phyloP scores from a whole-genome alignment of 2,113 vertebrate genomes.

The Lophius piscatorius region DNA sequence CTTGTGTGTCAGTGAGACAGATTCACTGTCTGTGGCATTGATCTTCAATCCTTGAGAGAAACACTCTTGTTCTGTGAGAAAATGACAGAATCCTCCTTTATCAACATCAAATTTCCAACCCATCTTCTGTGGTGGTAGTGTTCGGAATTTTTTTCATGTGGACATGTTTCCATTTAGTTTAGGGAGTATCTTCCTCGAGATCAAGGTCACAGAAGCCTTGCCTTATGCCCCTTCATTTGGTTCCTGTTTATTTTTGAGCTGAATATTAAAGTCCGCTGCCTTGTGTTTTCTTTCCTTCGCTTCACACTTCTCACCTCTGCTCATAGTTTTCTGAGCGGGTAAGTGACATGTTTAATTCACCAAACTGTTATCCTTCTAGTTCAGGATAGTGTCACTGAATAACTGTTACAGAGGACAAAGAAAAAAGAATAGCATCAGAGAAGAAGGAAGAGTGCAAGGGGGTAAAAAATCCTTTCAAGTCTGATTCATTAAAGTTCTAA shows the following conservation, averaged over 20 bases:
- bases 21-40: slow-evolving; percentile 49
- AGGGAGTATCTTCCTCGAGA: slow-evolving; percentile 27
- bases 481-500: slow-evolving; percentile 45
- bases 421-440: background rate
- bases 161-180: slow-evolving; percentile 32
- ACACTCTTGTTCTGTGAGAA: slow-evolving; percentile 14
- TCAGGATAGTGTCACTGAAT: slow-evolving; percentile 14
- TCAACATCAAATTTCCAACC: slow-evolving; percentile 14
- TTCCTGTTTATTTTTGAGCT: slow-evolving; percentile 23
- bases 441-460: slow-evolving; percentile 6
- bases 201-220: slow-evolving; percentile 21
- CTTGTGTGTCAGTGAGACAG: slow-evolving; percentile 35
- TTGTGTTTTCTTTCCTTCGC: background rate
- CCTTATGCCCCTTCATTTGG: slow-evolving; percentile 14
- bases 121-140: slow-evolving; percentile 1
- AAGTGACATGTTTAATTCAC: slow-evolving; percentile 16
- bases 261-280: slow-evolving; percentile 37
- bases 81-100: slow-evolving; percentile 12
- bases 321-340: background rate
- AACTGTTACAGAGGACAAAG: background rate
- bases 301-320: background rate
- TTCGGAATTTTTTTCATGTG: slow-evolving; percentile 28
- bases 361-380: background rate
- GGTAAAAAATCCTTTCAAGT: slow-evolving; percentile 12
- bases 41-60: slow-evolving; percentile 55